Evolutionary conservation across 2,113 vertebrate species (phyloP).

Genomic region (Herpetotheres cachinnans): DNA sequence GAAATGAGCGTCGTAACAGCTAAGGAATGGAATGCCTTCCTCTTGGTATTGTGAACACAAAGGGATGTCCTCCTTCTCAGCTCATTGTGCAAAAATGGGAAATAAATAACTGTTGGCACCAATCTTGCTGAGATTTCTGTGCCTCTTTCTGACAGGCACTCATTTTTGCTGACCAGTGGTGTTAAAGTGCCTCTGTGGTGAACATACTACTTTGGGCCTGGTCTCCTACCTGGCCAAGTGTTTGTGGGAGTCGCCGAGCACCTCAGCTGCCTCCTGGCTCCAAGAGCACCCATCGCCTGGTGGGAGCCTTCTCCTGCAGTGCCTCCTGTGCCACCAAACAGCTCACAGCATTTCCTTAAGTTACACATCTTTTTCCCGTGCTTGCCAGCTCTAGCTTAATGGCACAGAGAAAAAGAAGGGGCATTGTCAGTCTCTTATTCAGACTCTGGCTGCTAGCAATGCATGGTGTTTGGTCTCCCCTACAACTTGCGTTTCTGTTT

Average conservation of each 20-base stretch:
- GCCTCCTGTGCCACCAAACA: neutral
- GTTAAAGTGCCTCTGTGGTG: neutral
- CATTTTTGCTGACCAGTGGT: neutral
- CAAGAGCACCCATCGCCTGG: neutral
- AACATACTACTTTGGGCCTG: neutral
- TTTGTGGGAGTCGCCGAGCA: neutral
- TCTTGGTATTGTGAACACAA: neutral
- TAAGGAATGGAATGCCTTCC: neutral
- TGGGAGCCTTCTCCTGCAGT: neutral
- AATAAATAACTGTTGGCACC: neutral
- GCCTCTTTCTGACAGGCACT: neutral
- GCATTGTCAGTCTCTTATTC: neutral
- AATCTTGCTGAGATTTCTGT: neutral
- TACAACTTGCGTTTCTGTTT: neutral
- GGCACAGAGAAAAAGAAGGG: neutral
- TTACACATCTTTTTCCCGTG: too few species aligned
- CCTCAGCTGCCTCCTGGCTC: rapidly evolving
- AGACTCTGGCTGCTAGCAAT: neutral
- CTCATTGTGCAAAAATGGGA: neutral
- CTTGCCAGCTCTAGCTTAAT: neutral
- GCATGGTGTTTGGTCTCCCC: neutral
- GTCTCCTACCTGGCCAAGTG: neutral
- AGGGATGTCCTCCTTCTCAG: neutral
- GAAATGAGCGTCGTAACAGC: neutral
- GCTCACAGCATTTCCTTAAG: neutral